A percentile compares a stretch with the other conserved stretches of the same genome.
phyloP scores from a whole-genome alignment of 2,888 invertebrate genomes.

The Pristionchus fissidentatus region DNA sequence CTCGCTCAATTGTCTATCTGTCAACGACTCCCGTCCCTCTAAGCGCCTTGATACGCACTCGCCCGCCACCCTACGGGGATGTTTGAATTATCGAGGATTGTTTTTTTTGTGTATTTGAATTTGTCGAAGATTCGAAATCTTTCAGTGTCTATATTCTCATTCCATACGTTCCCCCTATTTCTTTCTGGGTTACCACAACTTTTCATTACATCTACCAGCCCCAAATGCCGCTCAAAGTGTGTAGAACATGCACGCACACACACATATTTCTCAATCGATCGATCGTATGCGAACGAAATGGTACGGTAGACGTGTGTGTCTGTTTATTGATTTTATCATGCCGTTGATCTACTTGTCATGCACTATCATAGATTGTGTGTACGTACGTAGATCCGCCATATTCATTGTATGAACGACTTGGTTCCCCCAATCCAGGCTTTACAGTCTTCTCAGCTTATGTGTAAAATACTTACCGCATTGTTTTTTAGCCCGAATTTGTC shows the following conservation, averaged over 20 bases:
- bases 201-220: neutral
- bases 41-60: no score
- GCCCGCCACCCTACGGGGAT: no score
- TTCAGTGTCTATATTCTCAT: no score
- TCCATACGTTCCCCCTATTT: neutral
- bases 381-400: no score
- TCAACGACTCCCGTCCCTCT: no score
- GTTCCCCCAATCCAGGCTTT: constrained; percentile 15
- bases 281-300: constrained; percentile 5
- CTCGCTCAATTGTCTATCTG: no score
- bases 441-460: neutral
- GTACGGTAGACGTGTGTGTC: constrained; percentile 6
- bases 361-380: neutral
- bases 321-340: neutral
- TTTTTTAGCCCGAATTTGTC: neutral
- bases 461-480: constrained; percentile 23
- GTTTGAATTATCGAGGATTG: no score
- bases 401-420: no score
- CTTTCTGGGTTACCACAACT: neutral
- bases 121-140: no score
- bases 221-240: neutral
- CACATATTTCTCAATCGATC: neutral
- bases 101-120: no score
- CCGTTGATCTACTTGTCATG: neutral
- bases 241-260: neutral